A percentile compares a stretch with the other conserved stretches of the same genome.
phyloP scores from a whole-genome alignment of 2,113 vertebrate species.

The Galbula dea region DNA sequence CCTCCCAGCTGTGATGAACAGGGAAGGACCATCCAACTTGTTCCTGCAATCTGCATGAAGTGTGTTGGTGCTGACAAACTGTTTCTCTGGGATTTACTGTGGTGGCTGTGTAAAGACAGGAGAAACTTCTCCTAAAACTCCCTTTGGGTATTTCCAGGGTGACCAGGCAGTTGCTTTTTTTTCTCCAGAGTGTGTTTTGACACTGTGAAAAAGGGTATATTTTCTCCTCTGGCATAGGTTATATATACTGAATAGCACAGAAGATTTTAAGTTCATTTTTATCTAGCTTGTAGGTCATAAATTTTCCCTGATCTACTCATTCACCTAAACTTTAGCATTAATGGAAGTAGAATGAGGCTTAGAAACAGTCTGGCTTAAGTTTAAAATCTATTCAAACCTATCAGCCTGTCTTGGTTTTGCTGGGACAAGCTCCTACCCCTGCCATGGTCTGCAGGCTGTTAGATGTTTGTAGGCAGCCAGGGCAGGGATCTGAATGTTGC shows the following conservation, averaged over 20 bases:
- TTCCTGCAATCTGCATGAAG: not conserved
- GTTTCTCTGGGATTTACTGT: not conserved
- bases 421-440: not conserved
- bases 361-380: not conserved
- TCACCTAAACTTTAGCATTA: not conserved
- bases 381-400: not conserved
- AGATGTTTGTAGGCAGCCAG: no score
- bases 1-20: not conserved
- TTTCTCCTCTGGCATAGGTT: not conserved
- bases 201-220: not conserved
- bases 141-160: not conserved
- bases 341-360: not conserved
- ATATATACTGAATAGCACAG: not conserved
- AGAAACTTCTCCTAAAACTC: not conserved
- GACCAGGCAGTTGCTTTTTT: not conserved
- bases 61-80: not conserved
- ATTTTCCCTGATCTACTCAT: not conserved
- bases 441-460: no score
- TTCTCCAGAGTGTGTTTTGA: not conserved
- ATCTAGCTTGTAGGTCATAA: not conserved
- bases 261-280: not conserved
- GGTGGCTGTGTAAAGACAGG: not conserved
- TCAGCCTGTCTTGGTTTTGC: not conserved
- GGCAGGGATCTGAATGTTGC: no score
- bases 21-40: not conserved